phyloP scores from a whole-genome alignment of 2,113 vertebrate species.

The Hoplias malabaricus region DNA sequence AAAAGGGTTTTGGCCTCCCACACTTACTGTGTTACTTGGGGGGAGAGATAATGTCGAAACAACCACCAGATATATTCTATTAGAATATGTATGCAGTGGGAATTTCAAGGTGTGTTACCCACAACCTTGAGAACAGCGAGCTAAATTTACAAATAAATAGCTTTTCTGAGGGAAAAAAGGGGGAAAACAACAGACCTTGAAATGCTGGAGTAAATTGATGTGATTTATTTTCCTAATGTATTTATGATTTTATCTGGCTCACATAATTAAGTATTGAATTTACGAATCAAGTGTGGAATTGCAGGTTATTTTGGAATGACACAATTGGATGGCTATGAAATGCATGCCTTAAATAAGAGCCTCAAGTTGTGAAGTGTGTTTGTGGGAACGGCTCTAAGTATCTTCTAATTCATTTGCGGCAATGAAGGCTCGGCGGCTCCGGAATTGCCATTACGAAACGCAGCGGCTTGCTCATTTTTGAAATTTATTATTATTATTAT shows the following conservation, averaged over 20 bases:
- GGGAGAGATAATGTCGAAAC: conserved; percentile 21
- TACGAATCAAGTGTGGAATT: conserved; percentile 50
- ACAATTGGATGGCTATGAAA: conserved; percentile 43
- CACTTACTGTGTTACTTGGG: conserved; percentile 1
- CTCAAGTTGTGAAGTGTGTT: conserved; percentile 36
- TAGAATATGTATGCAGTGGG: conserved; percentile 32
- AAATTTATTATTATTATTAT: too few species aligned
- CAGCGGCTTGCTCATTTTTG: conserved; percentile 4
- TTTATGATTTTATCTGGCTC: conserved; percentile 49
- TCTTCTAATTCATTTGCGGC: conserved; percentile 21
- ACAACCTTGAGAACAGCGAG: conserved; percentile 42
- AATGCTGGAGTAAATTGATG: conserved; percentile 46
- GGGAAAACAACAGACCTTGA: conserved; percentile 35
- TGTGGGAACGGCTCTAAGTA: conserved; percentile 10
- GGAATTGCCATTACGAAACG: conserved; percentile 30
- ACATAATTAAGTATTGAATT: conserved; percentile 54
- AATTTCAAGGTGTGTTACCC: conserved; percentile 38
- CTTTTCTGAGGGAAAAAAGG: conserved; percentile 21
- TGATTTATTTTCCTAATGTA: conserved; percentile 51
- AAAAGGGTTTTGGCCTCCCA: background rate
- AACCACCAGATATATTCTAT: conserved; percentile 31
- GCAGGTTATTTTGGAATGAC: conserved; percentile 42
- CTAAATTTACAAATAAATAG: conserved; percentile 51
- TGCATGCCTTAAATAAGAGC: conserved; percentile 33
- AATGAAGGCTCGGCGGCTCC: conserved; percentile 30